Evolutionary conservation across 2,113 vertebrate species (phyloP).

Genomic region (Gymnogyps californianus): DNA sequence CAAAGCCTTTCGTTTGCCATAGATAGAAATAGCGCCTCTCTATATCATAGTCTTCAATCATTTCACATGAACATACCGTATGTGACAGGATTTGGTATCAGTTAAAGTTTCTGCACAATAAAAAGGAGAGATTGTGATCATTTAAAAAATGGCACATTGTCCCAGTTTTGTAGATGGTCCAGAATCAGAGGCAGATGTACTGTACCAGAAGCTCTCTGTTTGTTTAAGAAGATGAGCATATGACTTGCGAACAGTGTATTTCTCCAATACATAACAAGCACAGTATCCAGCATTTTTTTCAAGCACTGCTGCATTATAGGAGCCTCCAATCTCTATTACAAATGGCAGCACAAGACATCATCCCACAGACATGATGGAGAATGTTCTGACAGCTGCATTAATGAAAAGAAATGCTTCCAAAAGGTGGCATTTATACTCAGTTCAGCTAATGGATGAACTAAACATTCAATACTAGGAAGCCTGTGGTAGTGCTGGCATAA

Average conservation of each 20-base stretch:
- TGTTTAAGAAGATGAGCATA: neutral
- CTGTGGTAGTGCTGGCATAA: neutral
- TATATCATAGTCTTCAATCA: neutral
- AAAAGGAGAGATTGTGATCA: neutral
- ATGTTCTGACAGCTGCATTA: neutral
- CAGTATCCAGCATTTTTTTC: neutral
- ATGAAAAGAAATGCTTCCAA: neutral
- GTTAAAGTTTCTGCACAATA: neutral
- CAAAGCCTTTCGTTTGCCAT: neutral
- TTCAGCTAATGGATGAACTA: neutral
- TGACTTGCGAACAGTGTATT: neutral
- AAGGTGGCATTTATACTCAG: neutral
- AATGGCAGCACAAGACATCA: neutral
- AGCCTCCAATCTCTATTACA: neutral
- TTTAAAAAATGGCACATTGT: neutral
- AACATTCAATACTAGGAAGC: neutral
- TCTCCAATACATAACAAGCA: neutral
- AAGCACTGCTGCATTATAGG: neutral
- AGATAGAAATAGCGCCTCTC: neutral
- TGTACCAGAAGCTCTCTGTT: neutral
- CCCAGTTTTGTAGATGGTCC: neutral
- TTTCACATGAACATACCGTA: neutral
- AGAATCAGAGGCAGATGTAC: neutral
- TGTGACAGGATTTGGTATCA: neutral
- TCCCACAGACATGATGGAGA: neutral